A percentile compares a stretch with the other conserved stretches of the same genome.
These are phyloP conservation scores for Hypothenemus hampei DNA, from an alignment of 1,140 invertebrate species.

Conservation along the genomic window DNA sequence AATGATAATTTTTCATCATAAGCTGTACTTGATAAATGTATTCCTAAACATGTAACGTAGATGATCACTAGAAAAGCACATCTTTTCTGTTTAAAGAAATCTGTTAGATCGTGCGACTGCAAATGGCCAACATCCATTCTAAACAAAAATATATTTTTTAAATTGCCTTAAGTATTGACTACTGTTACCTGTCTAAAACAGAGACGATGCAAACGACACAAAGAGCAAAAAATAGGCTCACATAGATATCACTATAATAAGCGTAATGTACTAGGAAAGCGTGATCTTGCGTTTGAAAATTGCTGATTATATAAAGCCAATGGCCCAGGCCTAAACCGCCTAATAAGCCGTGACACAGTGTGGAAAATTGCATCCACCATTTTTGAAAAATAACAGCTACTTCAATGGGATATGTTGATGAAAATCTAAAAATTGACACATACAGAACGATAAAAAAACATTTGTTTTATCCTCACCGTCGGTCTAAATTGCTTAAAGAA, in stretches of 20 bases:
- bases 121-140: constrained; percentile 43
- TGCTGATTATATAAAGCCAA: constrained; percentile 39
- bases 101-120: constrained; percentile 28
- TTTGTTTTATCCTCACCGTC: constrained; percentile 22
- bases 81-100: constrained; percentile 37
- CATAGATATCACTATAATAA: constrained; percentile 42
- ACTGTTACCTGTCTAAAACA: constrained; percentile 41
- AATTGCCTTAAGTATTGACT: neutral
- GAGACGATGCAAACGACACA: constrained; percentile 43
- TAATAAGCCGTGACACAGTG: constrained; percentile 41
- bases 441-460: neutral
- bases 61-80: constrained; percentile 38
- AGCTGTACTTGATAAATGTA: constrained; percentile 39
- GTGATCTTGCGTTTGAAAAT: constrained; percentile 33
- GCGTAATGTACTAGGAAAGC: constrained; percentile 42
- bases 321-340: constrained; percentile 42
- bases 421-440: constrained; percentile 21
- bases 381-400: constrained; percentile 38
- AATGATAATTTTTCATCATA: constrained; percentile 41
- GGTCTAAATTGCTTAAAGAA: constrained; percentile 26
- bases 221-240: constrained; percentile 39
- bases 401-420: constrained; percentile 35
- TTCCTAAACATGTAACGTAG: constrained; percentile 36
- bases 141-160: constrained; percentile 23
- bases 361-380: constrained; percentile 40